Evolutionary conservation across 1,140 invertebrate genomes (phyloP), one percentile per base, ranked within the genome.

Genomic region (Mya arenaria): DNA sequence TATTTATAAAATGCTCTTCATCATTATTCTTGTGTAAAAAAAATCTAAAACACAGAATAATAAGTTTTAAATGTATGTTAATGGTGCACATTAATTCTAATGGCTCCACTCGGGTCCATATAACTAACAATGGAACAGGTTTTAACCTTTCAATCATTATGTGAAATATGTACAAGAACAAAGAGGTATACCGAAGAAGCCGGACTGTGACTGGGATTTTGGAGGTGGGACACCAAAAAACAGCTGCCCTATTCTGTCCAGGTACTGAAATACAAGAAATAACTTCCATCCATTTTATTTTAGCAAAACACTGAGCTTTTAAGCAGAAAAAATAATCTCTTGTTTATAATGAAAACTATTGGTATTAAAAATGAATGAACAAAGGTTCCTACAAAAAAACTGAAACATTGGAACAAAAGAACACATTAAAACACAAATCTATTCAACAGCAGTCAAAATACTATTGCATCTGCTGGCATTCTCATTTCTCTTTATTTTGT

Each of bases 181-280:
- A 30, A 25, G 44, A 68, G 81, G 84, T 85, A 93, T 92, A 93
- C 95, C 94, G 88, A 95, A 94, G 23, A 95, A 87, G 84, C 95
- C 94, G 84, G 56, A 41, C 72, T 93, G 94, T 56, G 92, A 91
- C 73, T 91, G 91, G 39, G 93, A 91, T 52, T 89, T 91, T 13
- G 94, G 94, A 34, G 94, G 93, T 65, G 95, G 94, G 1, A 95
- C 89, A 85, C 95, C 94, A 91, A 96, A 96, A 91, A 95, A 96
- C 75, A 95, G 90, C 86, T 96, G 95, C 15, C 96, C 96, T 91
- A 98, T 97, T 94, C 96, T 97, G 68, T 96, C 95, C 80, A 97
- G 92, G 93, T 97, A 97, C 90, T 93, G 88, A 72, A 89, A 89
- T 72, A 85, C 41, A 63, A n/a, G 34, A 36, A 80, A 56, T 55